phyloP scores from a whole-genome alignment of 2,888 invertebrate species.

The Polydrusus pterygomalis region DNA sequence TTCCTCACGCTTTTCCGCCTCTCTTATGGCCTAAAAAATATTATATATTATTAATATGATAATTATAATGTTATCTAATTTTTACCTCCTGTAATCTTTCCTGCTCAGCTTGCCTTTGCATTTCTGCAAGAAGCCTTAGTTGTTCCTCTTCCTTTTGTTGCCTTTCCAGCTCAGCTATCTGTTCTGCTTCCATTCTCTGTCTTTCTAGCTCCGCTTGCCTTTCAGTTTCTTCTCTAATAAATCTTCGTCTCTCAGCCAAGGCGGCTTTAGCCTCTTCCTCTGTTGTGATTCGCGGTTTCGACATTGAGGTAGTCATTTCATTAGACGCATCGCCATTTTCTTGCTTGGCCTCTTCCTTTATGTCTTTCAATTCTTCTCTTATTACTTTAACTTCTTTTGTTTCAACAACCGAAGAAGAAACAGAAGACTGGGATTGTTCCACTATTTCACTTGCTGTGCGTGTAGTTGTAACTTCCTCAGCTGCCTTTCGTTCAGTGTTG shows the following conservation, averaged over 20 bases:
- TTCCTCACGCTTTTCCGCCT: slow-evolving; percentile 84
- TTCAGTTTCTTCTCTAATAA: slow-evolving; percentile 94
- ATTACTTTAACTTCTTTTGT: slow-evolving; percentile 33
- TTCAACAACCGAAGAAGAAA: slow-evolving; percentile 38
- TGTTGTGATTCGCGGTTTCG: slow-evolving; percentile 84
- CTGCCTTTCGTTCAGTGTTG: slow-evolving; percentile 41
- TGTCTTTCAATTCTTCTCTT: slow-evolving; percentile 27
- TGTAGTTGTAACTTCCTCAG: slow-evolving; percentile 21
- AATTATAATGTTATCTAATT: not conserved
- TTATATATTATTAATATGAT: not conserved
- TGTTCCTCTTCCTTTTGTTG: slow-evolving; percentile 88
- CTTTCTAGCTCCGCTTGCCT: slow-evolving; percentile 90
- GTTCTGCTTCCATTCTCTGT: slow-evolving; percentile 82
- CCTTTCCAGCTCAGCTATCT: slow-evolving; percentile 82
- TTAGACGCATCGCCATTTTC: slow-evolving; percentile 55
- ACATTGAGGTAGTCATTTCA: slow-evolving; percentile 78
- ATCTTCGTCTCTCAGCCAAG: slow-evolving; percentile 89
- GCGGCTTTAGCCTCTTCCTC: slow-evolving; percentile 96
- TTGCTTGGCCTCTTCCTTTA: slow-evolving; percentile 31
- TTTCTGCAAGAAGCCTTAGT: slow-evolving; percentile 84
- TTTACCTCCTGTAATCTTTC: slow-evolving; percentile 88
- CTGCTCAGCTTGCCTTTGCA: slow-evolving; percentile 88
- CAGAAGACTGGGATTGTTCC: slow-evolving; percentile 7
- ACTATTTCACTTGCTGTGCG: slow-evolving; percentile 13
- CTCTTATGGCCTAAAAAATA: slow-evolving; percentile 75